Percentiles rank a stretch among this genome's conserved stretches.
These are phyloP conservation scores for Aplysia californica DNA, from an alignment of 1,140 invertebrate genomes.

Conservation along the genomic window DNA sequence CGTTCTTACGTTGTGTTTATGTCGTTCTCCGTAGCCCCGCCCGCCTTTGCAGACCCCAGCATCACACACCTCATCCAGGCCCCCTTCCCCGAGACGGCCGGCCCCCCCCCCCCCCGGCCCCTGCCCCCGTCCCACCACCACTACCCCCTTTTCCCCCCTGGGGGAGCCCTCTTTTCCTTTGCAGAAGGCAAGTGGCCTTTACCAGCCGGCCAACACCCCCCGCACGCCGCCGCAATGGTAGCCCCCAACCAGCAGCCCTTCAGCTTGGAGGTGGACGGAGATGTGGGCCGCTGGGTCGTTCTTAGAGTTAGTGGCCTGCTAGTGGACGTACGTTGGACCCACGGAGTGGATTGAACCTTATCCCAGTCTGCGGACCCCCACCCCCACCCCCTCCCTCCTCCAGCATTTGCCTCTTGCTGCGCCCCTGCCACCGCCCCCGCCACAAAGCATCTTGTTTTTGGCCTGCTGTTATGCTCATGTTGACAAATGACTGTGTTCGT, in stretches of 20 bases:
- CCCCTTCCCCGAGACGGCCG: too few relatives aligned
- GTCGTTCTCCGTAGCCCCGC: slow-evolving; percentile 20
- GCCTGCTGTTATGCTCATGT: too few relatives aligned
- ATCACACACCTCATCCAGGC: too few relatives aligned
- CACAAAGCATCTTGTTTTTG: too few relatives aligned
- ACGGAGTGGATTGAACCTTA: too few relatives aligned
- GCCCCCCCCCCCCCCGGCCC: slow-evolving; percentile 23
- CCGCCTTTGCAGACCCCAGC: slow-evolving; percentile 29
- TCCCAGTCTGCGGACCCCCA: not conserved
- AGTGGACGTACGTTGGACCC: slow-evolving; percentile 1
- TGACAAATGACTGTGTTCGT: too few relatives aligned
- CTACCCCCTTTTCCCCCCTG: too few relatives aligned
- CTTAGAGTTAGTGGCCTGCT: slow-evolving; percentile 43
- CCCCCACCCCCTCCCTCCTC: slow-evolving; percentile 2
- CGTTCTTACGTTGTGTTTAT: too few relatives aligned
- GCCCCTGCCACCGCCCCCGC: too few relatives aligned
- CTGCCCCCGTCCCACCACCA: not conserved
- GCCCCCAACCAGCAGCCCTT: slow-evolving; percentile 24
- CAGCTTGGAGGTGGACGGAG: slow-evolving; percentile 36
- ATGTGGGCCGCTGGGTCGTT: slow-evolving; percentile 37
- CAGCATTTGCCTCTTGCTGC: too few relatives aligned
- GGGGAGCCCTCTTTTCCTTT: slow-evolving; percentile 14
- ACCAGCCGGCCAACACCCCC: slow-evolving; percentile 33
- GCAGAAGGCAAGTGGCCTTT: slow-evolving; percentile 41
- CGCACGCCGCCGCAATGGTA: slow-evolving; percentile 19